Conservation (phyloP, 1,140 invertebrate genomes). For the Dreissena polymorpha region DNA sequence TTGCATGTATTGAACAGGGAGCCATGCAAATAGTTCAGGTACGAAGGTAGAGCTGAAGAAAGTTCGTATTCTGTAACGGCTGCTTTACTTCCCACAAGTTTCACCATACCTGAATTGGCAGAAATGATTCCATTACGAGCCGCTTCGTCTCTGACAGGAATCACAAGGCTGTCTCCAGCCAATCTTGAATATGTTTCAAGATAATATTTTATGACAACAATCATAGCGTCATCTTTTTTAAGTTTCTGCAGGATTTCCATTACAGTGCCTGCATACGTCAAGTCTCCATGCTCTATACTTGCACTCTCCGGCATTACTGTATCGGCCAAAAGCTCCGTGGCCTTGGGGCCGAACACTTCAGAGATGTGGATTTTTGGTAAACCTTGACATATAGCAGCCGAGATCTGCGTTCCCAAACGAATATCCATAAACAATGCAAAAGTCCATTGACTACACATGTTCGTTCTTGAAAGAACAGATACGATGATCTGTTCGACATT, state of each 20-base stretch:
- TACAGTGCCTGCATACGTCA: background rate
- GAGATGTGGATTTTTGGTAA: background rate
- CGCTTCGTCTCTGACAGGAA: background rate
- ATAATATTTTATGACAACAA: slow-evolving; percentile 5
- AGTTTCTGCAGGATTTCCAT: background rate
- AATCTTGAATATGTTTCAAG: slow-evolving; percentile 10
- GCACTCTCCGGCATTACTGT: slow-evolving; percentile 11
- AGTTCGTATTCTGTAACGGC: too few relatives aligned
- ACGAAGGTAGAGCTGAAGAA: too few relatives aligned
- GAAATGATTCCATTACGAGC: too few relatives aligned
- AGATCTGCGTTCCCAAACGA: background rate
- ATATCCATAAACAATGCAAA: slow-evolving; percentile 30
- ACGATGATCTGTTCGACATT: background rate
- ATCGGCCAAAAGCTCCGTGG: background rate
- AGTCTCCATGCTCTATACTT: slow-evolving; percentile 16
- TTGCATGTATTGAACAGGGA: too few relatives aligned
- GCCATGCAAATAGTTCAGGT: too few relatives aligned
- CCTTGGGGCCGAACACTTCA: slow-evolving; percentile 28
- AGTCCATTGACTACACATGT: slow-evolving; percentile 16
- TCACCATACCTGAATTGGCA: too few relatives aligned
- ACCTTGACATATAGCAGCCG: background rate
- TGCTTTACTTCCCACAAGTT: too few relatives aligned
- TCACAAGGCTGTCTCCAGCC: slow-evolving; percentile 10
- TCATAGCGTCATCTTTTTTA: background rate
- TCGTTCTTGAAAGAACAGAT: background rate